Conservation (phyloP, 2,888 invertebrate species). For the Dryomyza anilis region DNA sequence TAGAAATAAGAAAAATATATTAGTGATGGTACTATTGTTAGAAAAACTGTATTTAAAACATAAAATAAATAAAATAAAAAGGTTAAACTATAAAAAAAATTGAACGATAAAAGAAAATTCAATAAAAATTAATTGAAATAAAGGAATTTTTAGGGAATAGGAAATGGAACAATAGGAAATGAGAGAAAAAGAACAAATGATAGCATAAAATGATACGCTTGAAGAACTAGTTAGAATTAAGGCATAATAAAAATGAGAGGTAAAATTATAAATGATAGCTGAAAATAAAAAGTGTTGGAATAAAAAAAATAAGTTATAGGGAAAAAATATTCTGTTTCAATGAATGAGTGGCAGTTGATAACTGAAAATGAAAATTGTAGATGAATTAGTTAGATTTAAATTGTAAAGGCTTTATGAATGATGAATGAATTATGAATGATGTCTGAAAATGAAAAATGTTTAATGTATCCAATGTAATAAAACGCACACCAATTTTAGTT, state of each 20-base stretch:
- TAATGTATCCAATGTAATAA: background rate
- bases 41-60: background rate
- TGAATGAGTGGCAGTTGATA: background rate
- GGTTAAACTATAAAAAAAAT: background rate
- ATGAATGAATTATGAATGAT: no score
- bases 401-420: background rate
- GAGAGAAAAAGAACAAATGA: background rate
- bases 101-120: background rate
- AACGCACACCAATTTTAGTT: slow-evolving; percentile 3
- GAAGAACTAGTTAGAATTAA: background rate
- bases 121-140: background rate
- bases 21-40: slow-evolving; percentile 15
- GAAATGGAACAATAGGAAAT: background rate
- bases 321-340: background rate
- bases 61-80: background rate
- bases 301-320: background rate
- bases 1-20: slow-evolving; percentile 27
- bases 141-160: background rate
- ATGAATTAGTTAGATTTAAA: no score
- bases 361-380: background rate
- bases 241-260: background rate
- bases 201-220: background rate
- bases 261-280: background rate
- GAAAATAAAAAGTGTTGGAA: background rate
- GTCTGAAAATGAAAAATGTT: no score